Evolutionary conservation across 1,140 invertebrate species (phyloP), one percentile per base, ranked within the genome.

Genomic region (Branchinecta lindahli): DNA sequence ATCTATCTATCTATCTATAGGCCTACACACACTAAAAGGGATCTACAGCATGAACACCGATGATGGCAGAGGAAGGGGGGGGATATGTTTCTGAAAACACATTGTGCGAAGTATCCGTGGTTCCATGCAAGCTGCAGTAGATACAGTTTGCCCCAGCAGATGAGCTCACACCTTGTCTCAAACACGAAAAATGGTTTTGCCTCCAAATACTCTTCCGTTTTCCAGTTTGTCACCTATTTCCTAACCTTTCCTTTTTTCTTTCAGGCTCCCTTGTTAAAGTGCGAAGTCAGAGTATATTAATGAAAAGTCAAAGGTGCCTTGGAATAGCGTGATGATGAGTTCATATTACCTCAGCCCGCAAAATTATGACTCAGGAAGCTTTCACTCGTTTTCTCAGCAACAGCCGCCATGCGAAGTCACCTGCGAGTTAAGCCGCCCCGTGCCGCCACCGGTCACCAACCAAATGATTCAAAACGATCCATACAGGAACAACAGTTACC

Each of bases 331-430:
- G 44, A 70, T 44, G 20, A 70, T 70, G 70, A 70, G 70, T 70
- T 70, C 70, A 66, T 70, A 70, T 46, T 70, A 70, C 70, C 52
- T 61, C 52, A 61, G 52, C 18, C 12, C 52, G 52, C 52, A 61
- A 20, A 61, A 20, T 20, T 61, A 61, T 20, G 52, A 61, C 52
- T 61, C 52, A 61, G 52, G 52, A 61, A 61, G 52, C 18, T 61
- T 61, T 61, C 52, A 61, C 18, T 61, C 52, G 52, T 61, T 61
- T 61, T 61, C 52, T 12, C 52, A 61, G 12, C 52, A 61, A 6
- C 52, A 61, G 52, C 33, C 33, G 33, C 52, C 52, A 61, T 61
- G 52, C 18, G 52, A 61, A 20, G 52, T 61, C 18, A 61, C 12
- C 52, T 61, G 52, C 52, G 52, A 61, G 12, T 61, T 61, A 61